These are phyloP conservation scores for Triplophysa rosa DNA, from an alignment of 2,113 vertebrate genomes.

Conservation along the genomic window DNA sequence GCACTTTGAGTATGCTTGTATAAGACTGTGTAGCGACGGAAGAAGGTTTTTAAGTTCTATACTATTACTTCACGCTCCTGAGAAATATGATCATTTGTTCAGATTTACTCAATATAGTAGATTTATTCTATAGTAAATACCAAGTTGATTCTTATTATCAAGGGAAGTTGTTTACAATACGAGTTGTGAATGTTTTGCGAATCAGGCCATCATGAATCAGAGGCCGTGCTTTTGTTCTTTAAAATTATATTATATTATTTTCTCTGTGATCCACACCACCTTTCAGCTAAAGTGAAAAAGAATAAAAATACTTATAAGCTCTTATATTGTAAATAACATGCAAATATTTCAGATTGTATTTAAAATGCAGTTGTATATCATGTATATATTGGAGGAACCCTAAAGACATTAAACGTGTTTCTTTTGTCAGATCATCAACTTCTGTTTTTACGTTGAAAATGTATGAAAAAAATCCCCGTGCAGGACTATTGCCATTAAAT, in stretches of 20 bases:
- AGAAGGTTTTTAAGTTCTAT: neutral
- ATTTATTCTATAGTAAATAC: neutral
- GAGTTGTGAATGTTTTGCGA: neutral
- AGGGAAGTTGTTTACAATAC: constrained; percentile 45
- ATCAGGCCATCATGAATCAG: neutral
- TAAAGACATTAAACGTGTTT: constrained; percentile 30
- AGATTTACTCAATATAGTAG: constrained; percentile 15
- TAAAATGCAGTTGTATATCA: constrained; percentile 77
- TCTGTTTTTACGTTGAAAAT: constrained; percentile 23
- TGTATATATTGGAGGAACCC: constrained; percentile 74
- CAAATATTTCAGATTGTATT: constrained; percentile 70
- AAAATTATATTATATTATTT: constrained; percentile 27
- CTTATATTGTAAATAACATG: constrained; percentile 78
- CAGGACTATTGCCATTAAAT: constrained; percentile 54
- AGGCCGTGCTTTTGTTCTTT: constrained; percentile 15
- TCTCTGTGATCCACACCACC: neutral
- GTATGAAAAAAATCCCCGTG: constrained; percentile 8
- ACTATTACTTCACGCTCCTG: neutral
- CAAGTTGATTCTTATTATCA: neutral
- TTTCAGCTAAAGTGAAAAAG: constrained; percentile 1
- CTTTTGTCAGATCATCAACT: constrained; percentile 14
- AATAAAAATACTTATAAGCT: constrained; percentile 66
- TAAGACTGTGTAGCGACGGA: neutral
- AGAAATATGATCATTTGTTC: constrained; percentile 5
- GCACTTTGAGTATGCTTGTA: constrained; percentile 19